A percentile compares a stretch with the other conserved stretches of the same genome.
These are phyloP conservation scores for Catalaphyllia jardinei DNA, from an alignment of 64 coral and sea anemone species.

Conservation along the genomic window DNA sequence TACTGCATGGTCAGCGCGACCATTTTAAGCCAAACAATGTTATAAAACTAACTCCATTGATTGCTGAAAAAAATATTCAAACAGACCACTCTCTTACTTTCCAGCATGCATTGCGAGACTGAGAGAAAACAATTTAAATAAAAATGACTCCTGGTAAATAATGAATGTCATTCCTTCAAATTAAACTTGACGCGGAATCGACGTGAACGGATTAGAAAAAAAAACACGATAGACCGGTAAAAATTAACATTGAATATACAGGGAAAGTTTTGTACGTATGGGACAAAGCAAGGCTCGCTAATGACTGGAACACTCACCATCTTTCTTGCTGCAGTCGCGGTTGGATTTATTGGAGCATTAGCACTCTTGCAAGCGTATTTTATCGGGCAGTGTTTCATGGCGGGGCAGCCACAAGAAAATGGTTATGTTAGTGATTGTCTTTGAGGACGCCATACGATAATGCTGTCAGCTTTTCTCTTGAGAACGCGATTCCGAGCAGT, in stretches of 20 bases:
- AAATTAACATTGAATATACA: not conserved
- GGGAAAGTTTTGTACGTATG: not conserved
- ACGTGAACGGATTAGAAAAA: not conserved
- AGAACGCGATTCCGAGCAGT: not conserved
- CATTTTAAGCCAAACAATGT: too few relatives aligned
- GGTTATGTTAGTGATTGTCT: slow-evolving; percentile 51
- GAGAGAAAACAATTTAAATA: not conserved
- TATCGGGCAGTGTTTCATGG: slow-evolving; percentile 74
- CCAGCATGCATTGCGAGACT: not conserved
- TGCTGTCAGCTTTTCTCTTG: not conserved
- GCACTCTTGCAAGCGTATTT: slow-evolving; percentile 81
- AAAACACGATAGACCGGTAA: not conserved
- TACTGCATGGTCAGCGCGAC: too few relatives aligned
- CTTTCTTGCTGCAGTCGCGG: slow-evolving; percentile 56
- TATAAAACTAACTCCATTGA: too few relatives aligned
- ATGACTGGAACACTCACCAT: slow-evolving; percentile 57
- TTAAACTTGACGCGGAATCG: not conserved
- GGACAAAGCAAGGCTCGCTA: not conserved
- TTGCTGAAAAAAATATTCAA: too few relatives aligned
- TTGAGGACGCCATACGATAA: not conserved
- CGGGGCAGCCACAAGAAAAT: slow-evolving; percentile 81
- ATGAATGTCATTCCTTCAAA: not conserved
- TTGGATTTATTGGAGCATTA: slow-evolving; percentile 62
- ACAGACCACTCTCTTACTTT: not conserved
- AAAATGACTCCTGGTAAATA: not conserved